These are phyloP conservation scores for Chionoecetes opilio DNA, from an alignment of 1,140 invertebrate species.

Conservation along the genomic window DNA sequence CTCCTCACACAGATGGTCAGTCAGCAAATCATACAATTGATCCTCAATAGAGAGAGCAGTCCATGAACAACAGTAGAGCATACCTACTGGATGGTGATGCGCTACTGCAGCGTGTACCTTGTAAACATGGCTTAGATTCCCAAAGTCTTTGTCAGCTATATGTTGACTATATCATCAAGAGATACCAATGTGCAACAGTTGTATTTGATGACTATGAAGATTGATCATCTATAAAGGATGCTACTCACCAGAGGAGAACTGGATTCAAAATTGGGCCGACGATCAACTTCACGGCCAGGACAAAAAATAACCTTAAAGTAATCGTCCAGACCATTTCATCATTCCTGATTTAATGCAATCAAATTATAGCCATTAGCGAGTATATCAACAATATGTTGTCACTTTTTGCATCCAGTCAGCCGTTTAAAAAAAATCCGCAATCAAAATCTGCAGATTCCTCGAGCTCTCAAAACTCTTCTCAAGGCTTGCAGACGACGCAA, in stretches of 20 bases:
- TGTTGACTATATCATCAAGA: conserved; percentile 49
- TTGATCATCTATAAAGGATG: conserved; percentile 39
- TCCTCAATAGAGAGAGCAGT: not conserved
- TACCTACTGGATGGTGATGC: conserved; percentile 36
- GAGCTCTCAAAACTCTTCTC: too few species aligned
- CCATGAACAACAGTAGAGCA: not conserved
- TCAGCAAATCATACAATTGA: conserved; percentile 33
- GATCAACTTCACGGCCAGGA: conserved; percentile 21
- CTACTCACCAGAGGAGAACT: conserved; percentile 45
- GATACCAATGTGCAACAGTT: conserved; percentile 13
- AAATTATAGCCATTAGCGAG: too few species aligned
- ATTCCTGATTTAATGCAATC: too few species aligned
- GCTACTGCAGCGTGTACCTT: conserved; percentile 12
- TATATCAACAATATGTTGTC: too few species aligned
- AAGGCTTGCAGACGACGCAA: too few species aligned
- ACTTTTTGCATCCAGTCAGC: too few species aligned
- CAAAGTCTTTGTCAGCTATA: conserved; percentile 34
- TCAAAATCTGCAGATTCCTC: too few species aligned
- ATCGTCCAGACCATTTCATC: too few species aligned
- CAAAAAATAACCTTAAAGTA: conserved; percentile 30
- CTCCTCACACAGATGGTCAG: not conserved
- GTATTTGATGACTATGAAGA: conserved; percentile 8
- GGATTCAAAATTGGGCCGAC: not conserved
- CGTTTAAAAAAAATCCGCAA: too few species aligned
- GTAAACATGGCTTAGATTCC: not conserved